These are phyloP conservation scores for Eriosoma lanigerum DNA, from an alignment of 1,140 invertebrate genomes.

Conservation along the genomic window DNA sequence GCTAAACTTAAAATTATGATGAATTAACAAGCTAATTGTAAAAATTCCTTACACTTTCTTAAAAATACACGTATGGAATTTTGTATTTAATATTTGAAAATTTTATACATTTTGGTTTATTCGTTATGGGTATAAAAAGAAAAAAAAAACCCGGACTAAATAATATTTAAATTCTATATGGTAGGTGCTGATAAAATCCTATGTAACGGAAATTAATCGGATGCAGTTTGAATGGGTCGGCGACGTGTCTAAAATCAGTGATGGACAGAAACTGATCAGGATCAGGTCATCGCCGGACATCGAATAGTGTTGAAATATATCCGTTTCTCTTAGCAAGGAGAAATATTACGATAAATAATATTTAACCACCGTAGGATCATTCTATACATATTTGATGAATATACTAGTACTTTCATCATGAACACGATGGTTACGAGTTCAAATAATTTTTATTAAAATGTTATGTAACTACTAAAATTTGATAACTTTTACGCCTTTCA, in stretches of 20 bases:
- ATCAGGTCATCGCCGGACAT: not conserved
- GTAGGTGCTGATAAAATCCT: not conserved
- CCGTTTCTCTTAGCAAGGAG: not conserved
- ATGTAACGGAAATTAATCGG: conserved; percentile 37
- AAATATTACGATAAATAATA: not conserved
- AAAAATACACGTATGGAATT: no score
- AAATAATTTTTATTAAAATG: not conserved
- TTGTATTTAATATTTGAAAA: no score
- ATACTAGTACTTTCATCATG: not conserved
- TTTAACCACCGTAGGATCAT: not conserved
- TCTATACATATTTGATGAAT: not conserved
- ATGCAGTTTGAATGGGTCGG: not conserved
- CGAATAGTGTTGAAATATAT: not conserved
- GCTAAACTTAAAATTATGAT: no score
- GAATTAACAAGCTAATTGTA: no score
- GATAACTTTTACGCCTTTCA: no score
- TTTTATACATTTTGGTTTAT: not conserved
- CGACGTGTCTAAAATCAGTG: not conserved
- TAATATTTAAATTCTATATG: not conserved
- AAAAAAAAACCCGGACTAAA: no score
- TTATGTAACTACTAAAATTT: no score
- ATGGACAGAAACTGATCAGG: not conserved
- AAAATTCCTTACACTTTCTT: not conserved
- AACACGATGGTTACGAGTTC: not conserved
- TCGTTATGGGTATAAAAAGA: no score